Evolutionary conservation across 2,888 invertebrate genomes (phyloP).

Genomic region (Opisthograptis luteolata): DNA sequence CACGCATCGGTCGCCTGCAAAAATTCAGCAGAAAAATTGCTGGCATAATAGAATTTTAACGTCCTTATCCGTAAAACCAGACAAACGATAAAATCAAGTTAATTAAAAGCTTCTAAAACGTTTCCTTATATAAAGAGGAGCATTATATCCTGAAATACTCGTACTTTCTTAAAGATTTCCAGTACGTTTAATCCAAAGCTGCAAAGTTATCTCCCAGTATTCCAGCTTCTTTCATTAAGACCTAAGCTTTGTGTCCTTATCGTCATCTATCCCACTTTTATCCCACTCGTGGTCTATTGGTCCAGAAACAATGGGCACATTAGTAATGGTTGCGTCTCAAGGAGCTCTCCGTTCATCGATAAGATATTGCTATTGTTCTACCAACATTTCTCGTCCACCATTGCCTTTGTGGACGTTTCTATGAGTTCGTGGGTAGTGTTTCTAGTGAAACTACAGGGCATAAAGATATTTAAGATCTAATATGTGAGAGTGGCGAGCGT

Average conservation of each 20-base stretch:
- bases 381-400: too few species aligned
- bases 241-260: constrained; percentile 19
- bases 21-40: too few species aligned
- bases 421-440: too few species aligned
- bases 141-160: constrained; percentile 31
- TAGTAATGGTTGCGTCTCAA: constrained; percentile 9
- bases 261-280: neutral
- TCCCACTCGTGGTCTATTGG: constrained; percentile 4
- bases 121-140: too few species aligned
- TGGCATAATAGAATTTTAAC: too few species aligned
- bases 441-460: too few species aligned
- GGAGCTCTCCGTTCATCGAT: constrained; percentile 8
- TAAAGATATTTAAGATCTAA: too few species aligned
- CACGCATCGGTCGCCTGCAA: too few species aligned
- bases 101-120: too few species aligned
- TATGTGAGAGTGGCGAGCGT: too few species aligned
- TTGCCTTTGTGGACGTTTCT: constrained; percentile 1
- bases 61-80: too few species aligned
- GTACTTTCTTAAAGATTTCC: neutral
- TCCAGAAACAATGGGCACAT: constrained; percentile 10
- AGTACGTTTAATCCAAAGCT: neutral
- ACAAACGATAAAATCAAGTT: too few species aligned
- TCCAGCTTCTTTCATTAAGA: constrained; percentile 13
- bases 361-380: constrained; percentile 2
- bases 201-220: constrained; percentile 9